phyloP scores from a whole-genome alignment of 2,797 vertebrate genomes.

The Danio jaintianensis region DNA sequence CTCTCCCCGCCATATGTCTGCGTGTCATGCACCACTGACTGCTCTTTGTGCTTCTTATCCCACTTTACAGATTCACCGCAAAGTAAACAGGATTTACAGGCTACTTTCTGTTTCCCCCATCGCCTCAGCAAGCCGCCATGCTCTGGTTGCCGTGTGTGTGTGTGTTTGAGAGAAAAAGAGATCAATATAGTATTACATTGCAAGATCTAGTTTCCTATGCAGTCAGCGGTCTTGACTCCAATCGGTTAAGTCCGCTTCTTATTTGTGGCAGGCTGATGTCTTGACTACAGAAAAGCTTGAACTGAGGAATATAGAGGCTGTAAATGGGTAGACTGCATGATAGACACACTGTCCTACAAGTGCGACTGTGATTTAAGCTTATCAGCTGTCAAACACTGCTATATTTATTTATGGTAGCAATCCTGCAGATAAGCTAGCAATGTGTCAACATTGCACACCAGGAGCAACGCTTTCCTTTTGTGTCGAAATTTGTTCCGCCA shows the following conservation, averaged over 20 bases:
- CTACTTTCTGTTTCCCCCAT: slow-evolving; percentile 44
- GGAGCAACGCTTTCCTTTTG: background rate
- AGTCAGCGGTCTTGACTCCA: slow-evolving; percentile 36
- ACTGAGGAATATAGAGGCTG: background rate
- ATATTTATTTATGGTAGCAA: slow-evolving; percentile 49
- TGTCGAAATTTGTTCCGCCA: background rate
- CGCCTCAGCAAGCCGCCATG: slow-evolving; percentile 19
- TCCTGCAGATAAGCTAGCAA: slow-evolving; percentile 47
- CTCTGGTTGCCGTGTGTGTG: slow-evolving; percentile 31
- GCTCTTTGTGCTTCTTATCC: slow-evolving; percentile 60
- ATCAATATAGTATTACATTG: slow-evolving; percentile 50
- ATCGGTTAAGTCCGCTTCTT: slow-evolving; percentile 24
- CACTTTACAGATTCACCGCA: slow-evolving; percentile 57
- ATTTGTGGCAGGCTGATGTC: slow-evolving; percentile 32
- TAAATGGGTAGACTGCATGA: slow-evolving; percentile 4
- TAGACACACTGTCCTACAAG: slow-evolving; percentile 25
- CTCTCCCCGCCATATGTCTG: slow-evolving; percentile 61
- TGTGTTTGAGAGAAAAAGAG: slow-evolving; percentile 29
- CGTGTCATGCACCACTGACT: slow-evolving; percentile 59
- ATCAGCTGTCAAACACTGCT: slow-evolving; percentile 48
- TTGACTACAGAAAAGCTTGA: slow-evolving; percentile 34
- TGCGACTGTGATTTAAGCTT: slow-evolving; percentile 28
- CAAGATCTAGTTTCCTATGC: slow-evolving; percentile 53
- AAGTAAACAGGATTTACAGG: slow-evolving; percentile 55
- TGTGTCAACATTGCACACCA: slow-evolving; percentile 31